Evolutionary conservation across 2,113 vertebrate genomes (phyloP).

Genomic region (Hippocampus abdominalis): DNA sequence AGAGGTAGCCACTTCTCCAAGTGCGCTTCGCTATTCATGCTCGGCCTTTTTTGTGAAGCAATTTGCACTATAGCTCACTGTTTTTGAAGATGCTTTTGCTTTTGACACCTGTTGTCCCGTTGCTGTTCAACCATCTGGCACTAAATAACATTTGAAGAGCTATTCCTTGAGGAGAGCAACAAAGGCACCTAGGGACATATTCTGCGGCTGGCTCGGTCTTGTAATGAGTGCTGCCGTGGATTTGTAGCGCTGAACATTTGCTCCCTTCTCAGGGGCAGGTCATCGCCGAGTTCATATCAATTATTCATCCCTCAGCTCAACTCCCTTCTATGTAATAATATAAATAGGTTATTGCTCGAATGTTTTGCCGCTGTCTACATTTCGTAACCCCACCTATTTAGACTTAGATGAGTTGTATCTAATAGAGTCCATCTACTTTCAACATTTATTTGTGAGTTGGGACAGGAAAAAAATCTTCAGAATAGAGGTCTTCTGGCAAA

Average conservation of each 20-base stretch:
- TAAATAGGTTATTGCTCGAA: slow-evolving; percentile 51
- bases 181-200: slow-evolving; percentile 35
- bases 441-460: background rate
- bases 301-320: slow-evolving; percentile 61
- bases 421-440: background rate
- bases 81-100: slow-evolving; percentile 28
- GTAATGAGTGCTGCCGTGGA: slow-evolving; percentile 57
- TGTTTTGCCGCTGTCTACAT: slow-evolving; percentile 34
- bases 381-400: slow-evolving; percentile 2
- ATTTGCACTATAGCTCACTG: slow-evolving; percentile 46
- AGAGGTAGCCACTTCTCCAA: slow-evolving; percentile 34
- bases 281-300: slow-evolving; percentile 62
- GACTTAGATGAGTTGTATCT: background rate
- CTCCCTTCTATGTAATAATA: slow-evolving; percentile 45
- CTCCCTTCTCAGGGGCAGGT: slow-evolving; percentile 53
- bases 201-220: slow-evolving; percentile 42
- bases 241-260: slow-evolving; percentile 58
- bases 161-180: slow-evolving; percentile 35
- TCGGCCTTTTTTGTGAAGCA: slow-evolving; percentile 21
- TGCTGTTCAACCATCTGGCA: slow-evolving; percentile 38
- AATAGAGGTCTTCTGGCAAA: background rate
- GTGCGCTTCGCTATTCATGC: slow-evolving; percentile 27
- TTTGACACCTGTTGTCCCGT: slow-evolving; percentile 56
- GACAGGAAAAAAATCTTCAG: background rate
- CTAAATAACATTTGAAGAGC: slow-evolving; percentile 36